Evolutionary conservation across 1,140 invertebrate species (phyloP).

Genomic region (Uloborus diversus): DNA sequence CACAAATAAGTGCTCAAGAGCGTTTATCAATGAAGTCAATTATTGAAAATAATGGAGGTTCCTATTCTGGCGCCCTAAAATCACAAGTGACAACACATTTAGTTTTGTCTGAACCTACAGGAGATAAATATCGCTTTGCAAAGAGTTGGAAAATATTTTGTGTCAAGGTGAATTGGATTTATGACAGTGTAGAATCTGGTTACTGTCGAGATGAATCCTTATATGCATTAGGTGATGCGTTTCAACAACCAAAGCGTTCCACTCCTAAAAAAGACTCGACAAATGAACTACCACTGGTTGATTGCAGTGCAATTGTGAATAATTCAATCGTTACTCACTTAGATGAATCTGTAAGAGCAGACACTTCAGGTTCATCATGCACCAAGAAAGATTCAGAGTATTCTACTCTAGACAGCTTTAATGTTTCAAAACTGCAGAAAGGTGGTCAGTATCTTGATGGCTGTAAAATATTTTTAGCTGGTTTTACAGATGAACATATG

Average conservation of each 20-base stretch:
- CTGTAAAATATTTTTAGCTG: slow-evolving; percentile 76
- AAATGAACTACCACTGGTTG: slow-evolving; percentile 66
- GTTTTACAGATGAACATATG: slow-evolving; percentile 72
- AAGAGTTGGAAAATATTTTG: slow-evolving; percentile 78
- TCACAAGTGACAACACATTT: slow-evolving; percentile 69
- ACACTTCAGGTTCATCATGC: not conserved
- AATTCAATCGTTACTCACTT: slow-evolving; percentile 51
- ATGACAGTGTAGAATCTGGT: slow-evolving; percentile 77
- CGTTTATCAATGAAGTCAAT: slow-evolving; percentile 77
- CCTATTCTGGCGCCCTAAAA: slow-evolving; percentile 68
- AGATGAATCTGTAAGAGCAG: slow-evolving; percentile 61
- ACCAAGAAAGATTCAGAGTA: slow-evolving; percentile 42
- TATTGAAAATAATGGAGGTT: slow-evolving; percentile 76
- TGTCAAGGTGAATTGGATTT: slow-evolving; percentile 79
- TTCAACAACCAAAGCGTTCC: slow-evolving; percentile 64
- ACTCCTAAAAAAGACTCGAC: slow-evolving; percentile 69
- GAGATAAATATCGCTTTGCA: slow-evolving; percentile 84
- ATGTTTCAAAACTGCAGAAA: slow-evolving; percentile 69
- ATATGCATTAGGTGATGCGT: slow-evolving; percentile 66
- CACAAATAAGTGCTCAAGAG: slow-evolving; percentile 74
- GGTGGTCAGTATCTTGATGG: slow-evolving; percentile 84
- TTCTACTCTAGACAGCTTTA: slow-evolving; percentile 42
- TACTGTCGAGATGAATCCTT: slow-evolving; percentile 75
- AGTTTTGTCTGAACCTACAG: slow-evolving; percentile 70
- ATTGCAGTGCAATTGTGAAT: slow-evolving; percentile 45